A percentile compares a stretch with the other conserved stretches of the same genome.
Evolutionary conservation across 2,888 invertebrate species (phyloP).

Genomic region (Prosopocoilus inquinatus): DNA sequence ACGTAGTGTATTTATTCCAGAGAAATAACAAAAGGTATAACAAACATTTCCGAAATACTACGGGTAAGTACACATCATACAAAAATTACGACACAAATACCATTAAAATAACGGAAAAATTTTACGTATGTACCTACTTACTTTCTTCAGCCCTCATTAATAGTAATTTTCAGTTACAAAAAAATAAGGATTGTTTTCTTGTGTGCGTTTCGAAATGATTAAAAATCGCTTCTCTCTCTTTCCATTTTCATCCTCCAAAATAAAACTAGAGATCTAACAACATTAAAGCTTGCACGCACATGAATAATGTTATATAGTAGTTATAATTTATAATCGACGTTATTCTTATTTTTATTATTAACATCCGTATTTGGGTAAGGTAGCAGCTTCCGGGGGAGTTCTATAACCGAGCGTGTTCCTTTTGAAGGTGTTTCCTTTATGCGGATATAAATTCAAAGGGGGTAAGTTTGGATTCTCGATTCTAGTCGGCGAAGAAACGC

Average conservation of each 20-base stretch:
- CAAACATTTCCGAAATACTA: too few species aligned
- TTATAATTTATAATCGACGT: conserved; percentile 6
- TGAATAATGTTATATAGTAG: conserved; percentile 3
- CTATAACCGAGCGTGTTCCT: conserved; percentile 29
- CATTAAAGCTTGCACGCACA: conserved; percentile 7
- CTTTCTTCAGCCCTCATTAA: too few species aligned
- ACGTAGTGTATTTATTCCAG: too few species aligned
- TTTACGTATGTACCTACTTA: too few species aligned
- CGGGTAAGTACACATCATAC: too few species aligned
- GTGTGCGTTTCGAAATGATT: too few species aligned
- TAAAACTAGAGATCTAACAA: not conserved
- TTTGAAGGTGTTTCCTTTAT: conserved; percentile 32
- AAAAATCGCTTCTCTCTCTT: too few species aligned
- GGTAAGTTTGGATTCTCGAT: conserved; percentile 81
- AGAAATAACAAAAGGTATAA: too few species aligned
- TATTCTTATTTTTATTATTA: conserved; percentile 4
- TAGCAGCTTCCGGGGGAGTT: conserved; percentile 23
- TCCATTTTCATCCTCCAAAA: not conserved
- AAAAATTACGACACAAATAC: too few species aligned
- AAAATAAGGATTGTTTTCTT: too few species aligned
- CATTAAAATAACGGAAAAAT: too few species aligned
- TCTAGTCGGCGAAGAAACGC: conserved; percentile 76
- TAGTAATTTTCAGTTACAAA: too few species aligned
- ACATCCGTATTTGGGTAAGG: conserved; percentile 23
- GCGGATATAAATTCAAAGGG: conserved; percentile 63